Evolutionary conservation across 1,140 invertebrate genomes (phyloP).

Genomic region (Papilio aristodemus): DNA sequence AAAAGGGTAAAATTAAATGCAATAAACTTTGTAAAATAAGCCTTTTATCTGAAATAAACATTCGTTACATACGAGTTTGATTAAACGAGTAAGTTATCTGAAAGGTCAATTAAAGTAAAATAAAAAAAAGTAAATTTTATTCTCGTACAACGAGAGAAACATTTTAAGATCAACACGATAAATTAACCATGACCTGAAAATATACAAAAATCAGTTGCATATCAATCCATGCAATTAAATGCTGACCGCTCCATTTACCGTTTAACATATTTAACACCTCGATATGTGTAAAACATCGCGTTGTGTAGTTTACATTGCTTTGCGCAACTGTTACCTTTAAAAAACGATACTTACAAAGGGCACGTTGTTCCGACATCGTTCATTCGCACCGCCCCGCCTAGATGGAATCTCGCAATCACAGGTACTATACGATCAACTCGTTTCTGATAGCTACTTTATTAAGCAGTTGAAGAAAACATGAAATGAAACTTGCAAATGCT

Average conservation of each 20-base stretch:
- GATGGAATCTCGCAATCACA: slow-evolving; percentile 31
- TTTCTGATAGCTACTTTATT: neutral
- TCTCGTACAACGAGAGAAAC: slow-evolving; percentile 12
- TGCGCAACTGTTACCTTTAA: slow-evolving; percentile 53
- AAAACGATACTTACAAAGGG: slow-evolving; percentile 54
- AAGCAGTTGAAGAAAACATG: neutral
- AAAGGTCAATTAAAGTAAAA: neutral
- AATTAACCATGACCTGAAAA: slow-evolving; percentile 38
- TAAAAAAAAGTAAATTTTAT: neutral
- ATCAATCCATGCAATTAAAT: slow-evolving; percentile 62
- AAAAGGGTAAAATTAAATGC: neutral
- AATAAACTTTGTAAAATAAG: neutral
- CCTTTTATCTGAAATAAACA: neutral
- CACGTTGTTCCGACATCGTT: slow-evolving; percentile 38
- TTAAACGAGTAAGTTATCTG: no score
- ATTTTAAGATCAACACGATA: slow-evolving; percentile 13
- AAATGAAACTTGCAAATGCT: neutral
- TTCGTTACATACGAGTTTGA: neutral
- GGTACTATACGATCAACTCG: slow-evolving; percentile 11
- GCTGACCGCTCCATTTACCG: slow-evolving; percentile 50
- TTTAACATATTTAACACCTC: slow-evolving; percentile 56
- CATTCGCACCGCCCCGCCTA: slow-evolving; percentile 8
- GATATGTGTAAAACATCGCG: slow-evolving; percentile 51
- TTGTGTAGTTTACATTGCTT: slow-evolving; percentile 46
- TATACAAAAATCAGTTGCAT: slow-evolving; percentile 41